These are phyloP conservation scores for Ormyrus thymus DNA, from an alignment of 2,888 invertebrate species.

Conservation along the genomic window DNA sequence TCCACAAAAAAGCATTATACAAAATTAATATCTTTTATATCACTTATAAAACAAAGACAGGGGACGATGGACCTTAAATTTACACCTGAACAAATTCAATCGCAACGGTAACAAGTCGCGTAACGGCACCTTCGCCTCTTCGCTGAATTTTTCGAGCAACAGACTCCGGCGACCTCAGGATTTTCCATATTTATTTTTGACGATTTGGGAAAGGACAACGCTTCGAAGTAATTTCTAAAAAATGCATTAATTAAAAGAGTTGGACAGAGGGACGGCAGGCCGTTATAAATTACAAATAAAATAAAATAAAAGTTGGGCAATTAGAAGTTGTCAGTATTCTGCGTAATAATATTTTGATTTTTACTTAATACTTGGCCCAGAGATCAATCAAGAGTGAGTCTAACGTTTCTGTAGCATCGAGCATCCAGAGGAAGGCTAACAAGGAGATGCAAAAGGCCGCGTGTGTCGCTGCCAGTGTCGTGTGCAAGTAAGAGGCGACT, in stretches of 20 bases:
- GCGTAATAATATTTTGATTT: constrained; percentile 8
- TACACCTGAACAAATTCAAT: too few relatives aligned
- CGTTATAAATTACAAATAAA: too few relatives aligned
- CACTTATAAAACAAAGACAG: neutral
- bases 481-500: constrained; percentile 66
- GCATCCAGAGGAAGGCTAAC: constrained; percentile 72
- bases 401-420: constrained; percentile 72
- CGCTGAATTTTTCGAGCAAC: too few relatives aligned
- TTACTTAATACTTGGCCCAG: constrained; percentile 64
- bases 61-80: too few relatives aligned
- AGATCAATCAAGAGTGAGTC: constrained; percentile 68
- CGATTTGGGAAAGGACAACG: constrained; percentile 5
- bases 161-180: constrained; percentile 60
- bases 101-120: too few relatives aligned
- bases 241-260: neutral
- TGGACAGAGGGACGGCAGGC: too few relatives aligned
- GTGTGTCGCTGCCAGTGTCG: constrained; percentile 61
- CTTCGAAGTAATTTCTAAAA: constrained; percentile 8
- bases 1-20: neutral
- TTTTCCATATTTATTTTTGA: constrained; percentile 61
- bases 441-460: constrained; percentile 68
- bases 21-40: neutral
- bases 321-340: neutral
- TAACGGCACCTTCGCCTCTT: too few relatives aligned
- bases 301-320: too few relatives aligned